Evolutionary conservation across 92 coral and sea anemone genomes (phyloP), one percentile per base, ranked within the genome.

Genomic region (Galaxea fascicularis): DNA sequence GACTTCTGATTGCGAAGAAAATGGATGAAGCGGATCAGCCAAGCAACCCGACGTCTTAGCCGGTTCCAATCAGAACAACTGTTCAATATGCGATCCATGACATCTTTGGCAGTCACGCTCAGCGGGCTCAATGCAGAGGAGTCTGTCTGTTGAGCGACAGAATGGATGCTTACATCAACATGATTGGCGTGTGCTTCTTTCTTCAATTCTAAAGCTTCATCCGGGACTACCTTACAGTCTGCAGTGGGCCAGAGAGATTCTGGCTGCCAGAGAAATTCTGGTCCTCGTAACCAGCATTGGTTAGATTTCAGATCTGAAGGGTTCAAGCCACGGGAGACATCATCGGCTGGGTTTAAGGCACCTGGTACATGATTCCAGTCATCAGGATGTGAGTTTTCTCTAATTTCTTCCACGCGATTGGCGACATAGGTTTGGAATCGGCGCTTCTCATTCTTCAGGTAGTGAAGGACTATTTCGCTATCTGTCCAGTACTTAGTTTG

Each of bases 361-460:
- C 90, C 86, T 9, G 89, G 89, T 8, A 84, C 76, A 64, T 83
- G 84, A 26, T 54, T 45, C 85, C 80, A 82, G 25, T 88, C 76
- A 30, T 76, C 63, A 7, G 84, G 88, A 16, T 30, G 59, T 12
- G 88, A 70, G 78, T 82, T 82, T 63, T 58, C 86, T 28, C 82
- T 45, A 22, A 89, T 89, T 65, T 89, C 90, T 65, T 74, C 71
- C 0, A 89, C 73, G 1, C 87, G 66, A 77, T 89, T 85, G 76
- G 89, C 82, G 24, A 78, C 90, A 53, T 78, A 85, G 29, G 90
- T 85, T 41, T 65, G 81, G 79, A 90, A 90, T n/a, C 88, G 93
- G 26, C 90, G 78, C 58, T 69, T 86, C 68, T 86, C 84, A 69
- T 90, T 90, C 39, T 28, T 76, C 56, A 80, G 29, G 64, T 85